phyloP scores from a whole-genome alignment of 2,888 invertebrate species.

The Brenthis daphne region DNA sequence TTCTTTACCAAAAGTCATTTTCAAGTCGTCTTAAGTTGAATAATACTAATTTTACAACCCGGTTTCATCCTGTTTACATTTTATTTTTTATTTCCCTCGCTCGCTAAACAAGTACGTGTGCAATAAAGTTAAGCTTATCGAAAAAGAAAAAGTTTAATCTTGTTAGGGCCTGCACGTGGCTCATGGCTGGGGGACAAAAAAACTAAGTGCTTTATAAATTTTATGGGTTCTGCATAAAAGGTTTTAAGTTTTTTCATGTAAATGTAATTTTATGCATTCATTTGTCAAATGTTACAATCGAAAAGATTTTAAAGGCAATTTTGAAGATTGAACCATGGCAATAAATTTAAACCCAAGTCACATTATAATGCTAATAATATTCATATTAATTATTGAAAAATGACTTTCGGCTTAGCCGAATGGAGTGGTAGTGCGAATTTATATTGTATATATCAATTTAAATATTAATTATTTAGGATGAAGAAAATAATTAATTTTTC shows the following conservation, averaged over 20 bases:
- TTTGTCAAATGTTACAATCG: conserved; percentile 1
- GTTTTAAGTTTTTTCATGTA: neutral
- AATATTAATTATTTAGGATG: no score
- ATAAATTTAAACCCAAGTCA: conserved; percentile 16
- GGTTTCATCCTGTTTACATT: neutral
- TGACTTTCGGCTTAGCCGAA: no score
- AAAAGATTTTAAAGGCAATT: neutral
- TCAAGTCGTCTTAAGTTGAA: neutral
- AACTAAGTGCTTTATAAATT: conserved; percentile 13
- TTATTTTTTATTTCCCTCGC: conserved; percentile 6
- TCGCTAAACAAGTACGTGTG: conserved; percentile 24
- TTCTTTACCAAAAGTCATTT: no score
- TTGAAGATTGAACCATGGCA: neutral
- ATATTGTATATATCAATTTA: no score
- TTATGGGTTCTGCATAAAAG: conserved; percentile 20
- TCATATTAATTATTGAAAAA: conserved; percentile 14
- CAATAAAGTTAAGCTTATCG: conserved; percentile 32
- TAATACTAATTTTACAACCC: conserved; percentile 9
- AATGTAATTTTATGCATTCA: neutral
- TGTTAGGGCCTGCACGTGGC: conserved; percentile 35
- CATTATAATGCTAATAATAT: conserved; percentile 13
- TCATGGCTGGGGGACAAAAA: conserved; percentile 23
- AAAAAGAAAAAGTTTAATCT: conserved; percentile 40
- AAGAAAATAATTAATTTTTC: no score
- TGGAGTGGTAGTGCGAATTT: no score